These are phyloP conservation scores for Sparidentex hasta DNA, from an alignment of 2,797 vertebrate genomes.

Conservation along the genomic window DNA sequence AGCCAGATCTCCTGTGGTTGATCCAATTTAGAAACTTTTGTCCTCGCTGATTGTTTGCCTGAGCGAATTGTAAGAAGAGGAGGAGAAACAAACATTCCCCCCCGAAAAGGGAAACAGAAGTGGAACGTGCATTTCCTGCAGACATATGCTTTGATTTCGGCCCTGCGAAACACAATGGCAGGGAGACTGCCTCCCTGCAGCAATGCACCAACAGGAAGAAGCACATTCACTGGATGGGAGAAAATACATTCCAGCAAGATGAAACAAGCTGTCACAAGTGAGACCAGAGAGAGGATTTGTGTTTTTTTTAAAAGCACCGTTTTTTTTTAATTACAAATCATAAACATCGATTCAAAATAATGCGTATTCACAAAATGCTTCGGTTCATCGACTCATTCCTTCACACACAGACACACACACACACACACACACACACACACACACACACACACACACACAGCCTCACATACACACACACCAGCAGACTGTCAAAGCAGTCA, in stretches of 20 bases:
- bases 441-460: conserved; percentile 40
- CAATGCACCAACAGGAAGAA: conserved; percentile 80
- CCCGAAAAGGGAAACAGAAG: conserved; percentile 70
- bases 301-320: conserved; percentile 64
- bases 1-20: conserved; percentile 33
- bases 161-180: conserved; percentile 81
- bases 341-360: conserved; percentile 65
- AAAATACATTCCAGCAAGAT: conserved; percentile 76
- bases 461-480: conserved; percentile 56
- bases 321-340: conserved; percentile 80
- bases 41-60: conserved; percentile 58
- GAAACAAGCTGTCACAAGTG: conserved; percentile 41
- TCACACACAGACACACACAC: conserved; percentile 30
- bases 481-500: conserved; percentile 79
- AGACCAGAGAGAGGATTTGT: conserved; percentile 39
- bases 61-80: conserved; percentile 27
- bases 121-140: conserved; percentile 83
- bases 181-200: conserved; percentile 63
- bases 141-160: conserved; percentile 82
- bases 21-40: conserved; percentile 63
- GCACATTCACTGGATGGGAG: conserved; percentile 70
- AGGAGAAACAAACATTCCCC: conserved; percentile 49
- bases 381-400: conserved; percentile 52
- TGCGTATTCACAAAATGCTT: conserved; percentile 71
- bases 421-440: conserved; percentile 35